Evolutionary conservation across 2,888 invertebrate species (phyloP).

Genomic region (Nudaria mundana): DNA sequence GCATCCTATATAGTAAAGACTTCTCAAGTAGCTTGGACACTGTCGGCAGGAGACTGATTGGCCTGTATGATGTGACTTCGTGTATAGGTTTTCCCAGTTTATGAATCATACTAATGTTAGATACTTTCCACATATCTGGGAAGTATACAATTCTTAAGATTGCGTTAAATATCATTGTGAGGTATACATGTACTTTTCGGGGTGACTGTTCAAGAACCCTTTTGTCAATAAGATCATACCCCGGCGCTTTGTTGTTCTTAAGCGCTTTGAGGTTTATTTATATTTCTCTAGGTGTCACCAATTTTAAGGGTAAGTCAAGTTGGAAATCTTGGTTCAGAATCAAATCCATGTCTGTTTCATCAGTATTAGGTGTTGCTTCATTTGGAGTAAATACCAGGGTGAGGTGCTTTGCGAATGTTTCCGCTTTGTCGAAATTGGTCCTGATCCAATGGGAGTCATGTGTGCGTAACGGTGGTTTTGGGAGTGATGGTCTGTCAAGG

Average conservation of each 20-base stretch:
- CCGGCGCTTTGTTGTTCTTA: too few relatives aligned
- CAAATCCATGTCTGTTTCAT: too few relatives aligned
- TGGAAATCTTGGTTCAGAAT: too few relatives aligned
- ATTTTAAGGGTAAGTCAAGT: too few relatives aligned
- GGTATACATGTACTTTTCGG: neutral
- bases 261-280: too few relatives aligned
- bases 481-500: too few relatives aligned
- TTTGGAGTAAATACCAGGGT: too few relatives aligned
- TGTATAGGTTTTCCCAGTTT: neutral
- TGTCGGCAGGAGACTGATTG: neutral
- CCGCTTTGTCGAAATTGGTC: neutral
- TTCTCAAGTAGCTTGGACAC: constrained; percentile 1
- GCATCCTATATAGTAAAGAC: neutral
- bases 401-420: too few relatives aligned
- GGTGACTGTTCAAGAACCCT: neutral
- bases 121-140: neutral
- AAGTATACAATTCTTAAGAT: neutral
- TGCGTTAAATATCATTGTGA: neutral
- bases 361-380: too few relatives aligned
- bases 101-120: neutral
- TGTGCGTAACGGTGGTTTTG: too few relatives aligned
- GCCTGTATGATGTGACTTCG: constrained; percentile 1
- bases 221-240: neutral
- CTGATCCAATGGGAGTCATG: too few relatives aligned
- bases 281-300: too few relatives aligned